Base-by-base conservation (phyloP, 2,113 vertebrate genomes). In the Nyctereutes procyonoides region DNA sequence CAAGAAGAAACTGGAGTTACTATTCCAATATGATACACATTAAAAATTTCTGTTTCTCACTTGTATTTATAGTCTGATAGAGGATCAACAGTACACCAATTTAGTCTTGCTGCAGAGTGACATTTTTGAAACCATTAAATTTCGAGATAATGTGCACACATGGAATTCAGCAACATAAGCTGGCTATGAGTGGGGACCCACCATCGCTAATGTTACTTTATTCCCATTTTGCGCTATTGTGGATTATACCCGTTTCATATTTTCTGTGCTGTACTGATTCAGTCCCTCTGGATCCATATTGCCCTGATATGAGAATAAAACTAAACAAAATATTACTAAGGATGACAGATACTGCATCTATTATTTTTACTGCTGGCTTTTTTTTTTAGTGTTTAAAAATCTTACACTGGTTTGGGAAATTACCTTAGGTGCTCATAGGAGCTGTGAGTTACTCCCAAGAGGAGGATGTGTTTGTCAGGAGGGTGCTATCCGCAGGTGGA, bases 241-340 rank as follows among this genome's bases (percentile, higher is more conserved):
- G 67, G 14, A 95, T 96, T 96, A 76, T 86, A 76, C 0, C 84
- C 22, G 3, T 74, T 97, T 98, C 48, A 11, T 97, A 79, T 95
- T 97, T 93, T 98, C 74, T 95, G 15, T 60, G 14, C 63, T 91
- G 14, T 71, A 12, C 85, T 55, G 10, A 96, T 14, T 26, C 12
- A 8, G 77, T 97, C 95, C 20, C 8, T 97, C 60, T 48, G 71
- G 56, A 95, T 58, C 97, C 51, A 89, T 97, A 80, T 19, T 82
- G 15, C 96, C 94, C 96, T 86, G 88, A 62, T 92, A 88, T 90
- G 84, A 98, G 95, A 86, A 86, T 95, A 97, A 98, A 97, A 88
- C 79, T 95, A 93, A 97, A 93, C 94, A 96, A 98, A 98, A 38
- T 95, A 82, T 92, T 96, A 71, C 26, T 95, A 96, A 38, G 55